A percentile compares a stretch with the other conserved stretches of the same genome.
These are phyloP conservation scores for Corydoras sp. DNA, from an alignment of 2,113 vertebrate species.

Conservation along the genomic window DNA sequence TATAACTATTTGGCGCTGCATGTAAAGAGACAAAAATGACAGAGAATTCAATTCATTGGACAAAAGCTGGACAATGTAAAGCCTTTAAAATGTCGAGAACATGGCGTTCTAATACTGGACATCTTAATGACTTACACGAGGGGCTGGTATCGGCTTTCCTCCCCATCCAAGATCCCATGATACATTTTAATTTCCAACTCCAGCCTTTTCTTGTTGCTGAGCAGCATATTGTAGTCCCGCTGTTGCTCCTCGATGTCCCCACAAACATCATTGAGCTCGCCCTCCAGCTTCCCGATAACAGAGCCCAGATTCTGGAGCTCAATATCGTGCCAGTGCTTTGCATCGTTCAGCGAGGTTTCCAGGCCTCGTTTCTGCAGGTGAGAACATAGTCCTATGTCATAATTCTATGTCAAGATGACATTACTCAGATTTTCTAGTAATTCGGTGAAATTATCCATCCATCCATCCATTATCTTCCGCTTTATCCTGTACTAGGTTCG, in stretches of 20 bases:
- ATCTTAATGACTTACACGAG: conserved; percentile 45
- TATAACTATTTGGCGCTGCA: not conserved
- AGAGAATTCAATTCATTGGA: not conserved
- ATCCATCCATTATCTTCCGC: no score
- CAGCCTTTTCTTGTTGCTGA: conserved; percentile 73
- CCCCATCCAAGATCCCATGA: conserved; percentile 83
- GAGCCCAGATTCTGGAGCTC: conserved; percentile 89
- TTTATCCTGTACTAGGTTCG: no score
- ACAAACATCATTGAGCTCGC: conserved; percentile 78
- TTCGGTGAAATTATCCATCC: no score
- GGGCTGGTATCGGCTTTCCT: conserved; percentile 70
- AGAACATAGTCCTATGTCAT: not conserved
- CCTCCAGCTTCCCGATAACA: conserved; percentile 79
- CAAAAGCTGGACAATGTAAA: not conserved
- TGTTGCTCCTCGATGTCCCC: conserved; percentile 80
- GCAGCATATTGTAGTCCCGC: conserved; percentile 71
- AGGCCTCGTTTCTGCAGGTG: conserved; percentile 80
- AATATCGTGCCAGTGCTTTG: conserved; percentile 86
- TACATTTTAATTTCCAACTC: conserved; percentile 79
- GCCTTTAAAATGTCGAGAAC: not conserved
- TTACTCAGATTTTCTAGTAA: no score
- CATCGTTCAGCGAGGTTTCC: conserved; percentile 80
- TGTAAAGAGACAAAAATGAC: no score
- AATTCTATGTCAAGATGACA: no score
- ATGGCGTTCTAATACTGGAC: not conserved